Percentiles rank a stretch among this genome's conserved stretches.
Conservation (phyloP, 2,888 invertebrate species). For the Parthenolecanium corni region DNA sequence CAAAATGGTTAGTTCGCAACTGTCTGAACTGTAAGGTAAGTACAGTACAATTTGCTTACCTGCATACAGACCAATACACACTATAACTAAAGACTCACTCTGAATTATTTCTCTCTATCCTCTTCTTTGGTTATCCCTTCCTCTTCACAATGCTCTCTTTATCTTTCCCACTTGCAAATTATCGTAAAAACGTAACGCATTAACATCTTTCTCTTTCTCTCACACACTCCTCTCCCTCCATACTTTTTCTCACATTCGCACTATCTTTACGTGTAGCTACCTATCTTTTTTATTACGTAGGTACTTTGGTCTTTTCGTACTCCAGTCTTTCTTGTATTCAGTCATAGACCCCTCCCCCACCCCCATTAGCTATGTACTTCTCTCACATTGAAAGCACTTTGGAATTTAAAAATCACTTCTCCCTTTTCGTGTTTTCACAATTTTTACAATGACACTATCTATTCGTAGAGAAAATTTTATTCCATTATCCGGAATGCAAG, state of each 20-base stretch:
- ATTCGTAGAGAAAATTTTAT: too few relatives aligned
- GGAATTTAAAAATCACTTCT: too few relatives aligned
- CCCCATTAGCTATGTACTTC: too few relatives aligned
- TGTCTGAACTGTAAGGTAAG: constrained; percentile 22
- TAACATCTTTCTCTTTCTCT: constrained; percentile 1
- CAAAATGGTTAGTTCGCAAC: constrained; percentile 23
- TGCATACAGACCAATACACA: constrained; percentile 12
- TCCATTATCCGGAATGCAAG: too few relatives aligned
- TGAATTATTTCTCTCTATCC: constrained; percentile 16
- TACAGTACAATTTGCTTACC: constrained; percentile 27
- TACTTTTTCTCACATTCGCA: too few relatives aligned
- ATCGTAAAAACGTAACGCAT: constrained; percentile 14
- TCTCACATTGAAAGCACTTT: too few relatives aligned
- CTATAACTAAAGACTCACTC: constrained; percentile 17
- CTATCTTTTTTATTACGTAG: too few relatives aligned
- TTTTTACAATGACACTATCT: too few relatives aligned
- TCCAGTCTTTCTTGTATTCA: too few relatives aligned
- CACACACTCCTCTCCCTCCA: background rate
- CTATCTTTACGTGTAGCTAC: background rate
- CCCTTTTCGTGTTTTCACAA: too few relatives aligned
- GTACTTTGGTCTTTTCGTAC: too few relatives aligned
- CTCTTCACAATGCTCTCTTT: constrained; percentile 8
- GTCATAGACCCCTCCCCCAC: too few relatives aligned
- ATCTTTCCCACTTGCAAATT: constrained; percentile 21
- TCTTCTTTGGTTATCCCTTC: constrained; percentile 8